phyloP scores from a whole-genome alignment of 2,113 vertebrate genomes.

The Pampusana beccarii region DNA sequence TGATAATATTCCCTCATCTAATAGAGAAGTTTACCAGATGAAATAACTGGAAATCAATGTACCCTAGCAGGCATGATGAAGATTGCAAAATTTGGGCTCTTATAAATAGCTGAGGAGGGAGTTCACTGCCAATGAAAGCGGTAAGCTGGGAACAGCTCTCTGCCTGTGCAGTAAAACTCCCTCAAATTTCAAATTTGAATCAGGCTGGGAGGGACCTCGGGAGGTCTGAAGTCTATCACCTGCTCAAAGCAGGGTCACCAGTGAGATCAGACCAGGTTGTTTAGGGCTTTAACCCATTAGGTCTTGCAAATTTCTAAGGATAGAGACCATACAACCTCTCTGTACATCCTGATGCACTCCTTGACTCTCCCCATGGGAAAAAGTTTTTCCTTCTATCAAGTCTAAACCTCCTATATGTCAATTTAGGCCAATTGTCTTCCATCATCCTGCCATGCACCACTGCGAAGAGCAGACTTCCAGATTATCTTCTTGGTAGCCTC shows the following conservation, averaged over 20 bases:
- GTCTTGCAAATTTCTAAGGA: neutral
- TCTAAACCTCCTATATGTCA: neutral
- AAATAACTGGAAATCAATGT: neutral
- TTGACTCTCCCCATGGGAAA: neutral
- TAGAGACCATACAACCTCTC: neutral
- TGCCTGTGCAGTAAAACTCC: neutral
- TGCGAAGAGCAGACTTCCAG: neutral
- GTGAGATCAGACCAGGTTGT: neutral
- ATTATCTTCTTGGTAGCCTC: neutral
- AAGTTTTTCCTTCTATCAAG: neutral
- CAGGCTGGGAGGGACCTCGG: neutral
- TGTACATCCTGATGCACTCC: neutral
- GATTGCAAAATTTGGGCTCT: neutral
- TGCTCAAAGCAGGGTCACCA: neutral
- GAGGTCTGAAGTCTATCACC: neutral
- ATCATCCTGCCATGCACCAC: rapidly evolving
- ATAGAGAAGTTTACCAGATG: neutral
- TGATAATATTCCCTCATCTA: neutral
- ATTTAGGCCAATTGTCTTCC: neutral
- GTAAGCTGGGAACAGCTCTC: neutral
- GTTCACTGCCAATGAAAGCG: neutral
- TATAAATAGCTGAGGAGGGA: neutral
- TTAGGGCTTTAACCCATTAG: neutral
- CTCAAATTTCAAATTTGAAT: neutral
- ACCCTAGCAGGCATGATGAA: neutral